These are phyloP conservation scores for Hippasteria phrygiana DNA, from an alignment of 53 echinoderm and acorn worm genomes.

Conservation along the genomic window DNA sequence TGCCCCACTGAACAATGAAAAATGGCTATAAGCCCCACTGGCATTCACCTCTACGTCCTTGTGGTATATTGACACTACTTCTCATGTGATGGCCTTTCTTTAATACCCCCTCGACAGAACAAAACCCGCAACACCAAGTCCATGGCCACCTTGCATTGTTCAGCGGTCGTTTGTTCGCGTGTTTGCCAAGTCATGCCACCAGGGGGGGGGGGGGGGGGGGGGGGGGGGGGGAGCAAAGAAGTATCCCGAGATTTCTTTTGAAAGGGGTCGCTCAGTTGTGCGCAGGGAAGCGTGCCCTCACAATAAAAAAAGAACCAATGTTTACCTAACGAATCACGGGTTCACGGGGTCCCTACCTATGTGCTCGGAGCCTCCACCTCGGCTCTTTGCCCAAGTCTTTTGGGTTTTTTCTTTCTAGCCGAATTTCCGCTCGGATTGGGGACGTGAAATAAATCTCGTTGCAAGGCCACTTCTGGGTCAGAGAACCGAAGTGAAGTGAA, in stretches of 20 bases:
- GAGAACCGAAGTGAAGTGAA: constrained; percentile 6
- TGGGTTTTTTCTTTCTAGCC: background rate
- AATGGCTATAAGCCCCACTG: background rate
- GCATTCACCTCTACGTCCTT: background rate
- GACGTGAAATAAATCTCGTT: background rate
- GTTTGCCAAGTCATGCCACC: constrained; percentile 57
- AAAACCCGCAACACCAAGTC: constrained; percentile 34
- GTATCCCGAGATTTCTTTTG: constrained; percentile 24
- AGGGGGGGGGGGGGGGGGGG: too few relatives aligned
- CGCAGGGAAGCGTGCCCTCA: constrained; percentile 30
- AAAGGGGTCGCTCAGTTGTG: constrained; percentile 26
- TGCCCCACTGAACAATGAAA: too few relatives aligned
- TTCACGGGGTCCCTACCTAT: background rate
- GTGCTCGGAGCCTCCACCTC: constrained; percentile 14
- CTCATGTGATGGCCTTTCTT: constrained; percentile 19
- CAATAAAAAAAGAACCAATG: constrained; percentile 30
- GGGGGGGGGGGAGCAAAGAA: too few relatives aligned
- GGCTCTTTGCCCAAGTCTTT: constrained; percentile 8
- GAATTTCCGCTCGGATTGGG: constrained; percentile 33
- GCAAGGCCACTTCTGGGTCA: constrained; percentile 46
- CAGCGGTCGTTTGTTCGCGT: constrained; percentile 5
- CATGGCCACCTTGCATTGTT: constrained; percentile 44
- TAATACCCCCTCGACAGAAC: constrained; percentile 1
- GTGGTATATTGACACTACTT: constrained; percentile 1
- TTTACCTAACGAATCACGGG: constrained; percentile 44